Evolutionary conservation across 2,888 invertebrate species (phyloP).

Genomic region (Mellilla xanthometata): DNA sequence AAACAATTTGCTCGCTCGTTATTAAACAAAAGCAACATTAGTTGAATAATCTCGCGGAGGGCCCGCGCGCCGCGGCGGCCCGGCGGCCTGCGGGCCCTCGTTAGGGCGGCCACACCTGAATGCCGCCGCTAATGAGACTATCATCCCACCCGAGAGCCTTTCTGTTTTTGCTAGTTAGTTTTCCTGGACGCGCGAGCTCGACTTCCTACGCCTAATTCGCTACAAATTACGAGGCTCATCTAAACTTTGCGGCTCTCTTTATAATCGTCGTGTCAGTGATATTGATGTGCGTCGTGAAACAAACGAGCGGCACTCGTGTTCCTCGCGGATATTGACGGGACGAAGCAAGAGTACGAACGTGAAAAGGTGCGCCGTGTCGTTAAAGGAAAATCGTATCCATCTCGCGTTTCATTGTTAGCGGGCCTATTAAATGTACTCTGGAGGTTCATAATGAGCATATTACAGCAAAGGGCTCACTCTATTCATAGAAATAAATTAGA

Average conservation of each 20-base stretch:
- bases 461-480: constrained; percentile 59
- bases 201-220: constrained; percentile 17
- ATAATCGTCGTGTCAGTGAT: constrained; percentile 1
- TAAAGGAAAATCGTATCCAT: constrained; percentile 28
- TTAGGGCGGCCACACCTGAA: constrained; percentile 19
- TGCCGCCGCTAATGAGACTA: constrained; percentile 25
- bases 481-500: constrained; percentile 66
- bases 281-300: constrained; percentile 1
- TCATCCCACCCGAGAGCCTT: constrained; percentile 16
- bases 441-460: constrained; percentile 56
- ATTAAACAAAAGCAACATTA: constrained; percentile 53
- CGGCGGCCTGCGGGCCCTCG: neutral
- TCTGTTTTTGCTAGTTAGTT: constrained; percentile 28
- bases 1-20: constrained; percentile 47
- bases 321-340: constrained; percentile 18
- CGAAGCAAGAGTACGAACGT: constrained; percentile 19
- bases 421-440: constrained; percentile 44
- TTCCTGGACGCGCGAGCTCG: neutral
- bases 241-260: constrained; percentile 4
- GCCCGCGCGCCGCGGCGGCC: constrained; percentile 6
- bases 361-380: constrained; percentile 23
- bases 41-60: constrained; percentile 38
- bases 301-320: constrained; percentile 15
- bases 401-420: constrained; percentile 38
- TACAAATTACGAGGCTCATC: constrained; percentile 3